Conservation (phyloP, 2,113 vertebrate species). For the Semicossyphus pulcher region DNA sequence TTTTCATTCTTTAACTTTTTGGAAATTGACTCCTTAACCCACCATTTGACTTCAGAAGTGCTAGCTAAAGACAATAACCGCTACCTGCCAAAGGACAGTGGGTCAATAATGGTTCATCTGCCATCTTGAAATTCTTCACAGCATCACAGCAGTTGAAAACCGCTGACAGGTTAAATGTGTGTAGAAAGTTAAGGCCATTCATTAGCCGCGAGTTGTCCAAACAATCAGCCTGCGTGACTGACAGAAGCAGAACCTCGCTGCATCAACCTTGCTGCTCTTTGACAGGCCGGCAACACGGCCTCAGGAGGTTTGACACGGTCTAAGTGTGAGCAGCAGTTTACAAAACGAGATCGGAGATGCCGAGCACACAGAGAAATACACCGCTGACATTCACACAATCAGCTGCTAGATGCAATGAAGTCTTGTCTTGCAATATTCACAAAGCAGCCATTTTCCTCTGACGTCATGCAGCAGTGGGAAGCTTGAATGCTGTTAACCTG, state of each 20-base stretch:
- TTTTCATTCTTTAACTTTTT: constrained; percentile 10
- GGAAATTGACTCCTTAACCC: neutral
- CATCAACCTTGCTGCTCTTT: constrained; percentile 43
- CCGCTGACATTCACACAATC: constrained; percentile 3
- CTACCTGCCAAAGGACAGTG: neutral
- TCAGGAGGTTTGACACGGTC: constrained; percentile 47
- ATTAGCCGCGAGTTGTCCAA: constrained; percentile 44
- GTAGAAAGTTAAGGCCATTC: constrained; percentile 28
- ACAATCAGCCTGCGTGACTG: constrained; percentile 56
- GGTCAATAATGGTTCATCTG: constrained; percentile 12
- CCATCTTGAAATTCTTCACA: constrained; percentile 13
- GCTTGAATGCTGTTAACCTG: no score
- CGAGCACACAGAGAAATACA: constrained; percentile 5
- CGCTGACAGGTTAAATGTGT: constrained; percentile 5
- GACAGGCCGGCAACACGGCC: constrained; percentile 53
- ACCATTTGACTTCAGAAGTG: neutral
- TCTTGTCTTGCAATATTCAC: neutral
- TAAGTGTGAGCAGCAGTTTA: constrained; percentile 46
- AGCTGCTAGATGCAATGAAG: neutral
- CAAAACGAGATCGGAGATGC: constrained; percentile 34
- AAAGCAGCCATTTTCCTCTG: no score
- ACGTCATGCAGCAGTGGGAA: no score
- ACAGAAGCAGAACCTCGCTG: constrained; percentile 37
- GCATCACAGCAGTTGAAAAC: constrained; percentile 8
- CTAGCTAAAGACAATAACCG: constrained; percentile 4